Conservation (phyloP, 2,797 vertebrate species). For the Phyllotis vaccarum region DNA sequence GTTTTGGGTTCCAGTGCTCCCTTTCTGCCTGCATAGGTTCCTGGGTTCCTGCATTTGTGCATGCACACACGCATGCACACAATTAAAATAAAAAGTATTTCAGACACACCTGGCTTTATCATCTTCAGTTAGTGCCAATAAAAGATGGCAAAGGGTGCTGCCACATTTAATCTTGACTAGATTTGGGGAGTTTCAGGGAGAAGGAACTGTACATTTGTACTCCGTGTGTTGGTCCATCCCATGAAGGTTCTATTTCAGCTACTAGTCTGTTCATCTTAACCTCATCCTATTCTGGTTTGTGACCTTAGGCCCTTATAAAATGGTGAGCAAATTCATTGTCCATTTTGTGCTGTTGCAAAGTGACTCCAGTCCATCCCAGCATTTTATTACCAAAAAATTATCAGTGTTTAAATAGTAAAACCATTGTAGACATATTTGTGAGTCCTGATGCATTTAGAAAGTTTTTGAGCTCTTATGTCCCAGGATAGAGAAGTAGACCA, state of each 20-base stretch:
- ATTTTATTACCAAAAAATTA: neutral
- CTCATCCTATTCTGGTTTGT: neutral
- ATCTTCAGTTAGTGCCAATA: neutral
- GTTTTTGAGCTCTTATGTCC: neutral
- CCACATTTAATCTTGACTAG: neutral
- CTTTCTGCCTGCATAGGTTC: too few species aligned
- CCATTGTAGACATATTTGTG: neutral
- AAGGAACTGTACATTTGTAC: rapidly evolving
- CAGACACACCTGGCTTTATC: neutral
- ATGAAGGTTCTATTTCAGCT: neutral
- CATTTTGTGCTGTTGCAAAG: neutral
- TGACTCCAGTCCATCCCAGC: neutral
- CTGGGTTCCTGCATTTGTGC: neutral
- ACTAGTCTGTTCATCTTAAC: neutral
- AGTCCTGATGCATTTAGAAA: neutral
- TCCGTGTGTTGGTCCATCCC: rapidly evolving
- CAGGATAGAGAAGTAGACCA: neutral
- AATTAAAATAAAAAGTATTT: neutral
- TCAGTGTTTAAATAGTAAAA: neutral
- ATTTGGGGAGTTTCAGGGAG: neutral
- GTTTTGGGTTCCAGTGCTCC: neutral
- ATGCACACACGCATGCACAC: neutral
- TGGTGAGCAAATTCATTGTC: neutral
- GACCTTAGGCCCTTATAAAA: neutral
- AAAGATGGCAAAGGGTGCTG: rapidly evolving